These are phyloP conservation scores for Pseudomyrmex sp. DNA, from an alignment of 1,140 invertebrate species.

Conservation along the genomic window DNA sequence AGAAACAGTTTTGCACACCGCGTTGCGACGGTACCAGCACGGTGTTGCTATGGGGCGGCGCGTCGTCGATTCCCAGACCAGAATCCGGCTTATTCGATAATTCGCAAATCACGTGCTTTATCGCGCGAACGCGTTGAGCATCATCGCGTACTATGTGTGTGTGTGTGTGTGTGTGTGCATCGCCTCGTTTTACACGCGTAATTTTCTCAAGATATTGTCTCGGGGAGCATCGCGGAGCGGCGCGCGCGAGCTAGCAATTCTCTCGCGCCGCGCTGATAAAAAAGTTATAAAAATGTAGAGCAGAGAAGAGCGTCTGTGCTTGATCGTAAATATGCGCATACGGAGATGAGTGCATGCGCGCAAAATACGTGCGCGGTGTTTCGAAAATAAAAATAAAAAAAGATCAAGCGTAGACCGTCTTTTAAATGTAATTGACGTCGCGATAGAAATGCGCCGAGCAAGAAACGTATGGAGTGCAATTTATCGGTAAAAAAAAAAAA, in stretches of 20 bases:
- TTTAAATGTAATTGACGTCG: neutral
- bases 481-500: neutral
- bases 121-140: neutral
- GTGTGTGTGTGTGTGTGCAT: no score
- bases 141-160: no score
- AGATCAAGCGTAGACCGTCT: no score
- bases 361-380: neutral
- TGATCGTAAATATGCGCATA: no score
- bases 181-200: no score
- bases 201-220: slow-evolving; percentile 15
- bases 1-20: neutral
- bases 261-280: neutral
- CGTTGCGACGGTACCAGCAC: neutral
- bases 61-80: neutral
- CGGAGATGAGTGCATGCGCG: neutral
- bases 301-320: no score
- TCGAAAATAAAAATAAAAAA: no score
- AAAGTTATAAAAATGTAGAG: slow-evolving; percentile 34
- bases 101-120: slow-evolving; percentile 37
- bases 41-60: slow-evolving; percentile 4
- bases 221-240: neutral
- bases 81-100: slow-evolving; percentile 19
- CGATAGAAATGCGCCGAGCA: neutral
- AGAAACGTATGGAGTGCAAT: neutral
- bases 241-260: no score